Base-by-base conservation (phyloP, 1,140 invertebrate genomes). In the Scaptomyza graminum region DNA sequence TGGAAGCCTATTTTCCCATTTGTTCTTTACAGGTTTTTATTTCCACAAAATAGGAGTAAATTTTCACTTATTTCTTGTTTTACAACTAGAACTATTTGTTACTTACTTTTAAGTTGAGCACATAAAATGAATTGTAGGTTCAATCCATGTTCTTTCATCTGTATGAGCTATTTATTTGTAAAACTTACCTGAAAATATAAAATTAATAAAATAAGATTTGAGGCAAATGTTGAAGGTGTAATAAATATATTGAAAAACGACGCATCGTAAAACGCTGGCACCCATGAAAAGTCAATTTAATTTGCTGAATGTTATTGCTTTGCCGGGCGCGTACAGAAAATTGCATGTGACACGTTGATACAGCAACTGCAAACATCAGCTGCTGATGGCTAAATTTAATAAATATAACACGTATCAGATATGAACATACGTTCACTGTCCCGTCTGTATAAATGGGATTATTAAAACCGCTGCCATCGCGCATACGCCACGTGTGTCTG, bases 221-320 rank as follows among this genome's bases (percentile, higher is more conserved):
- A 18, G 3, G 3, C 18, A 18, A 18, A 18, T 18, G 18, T 18
- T 18, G 18, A 18, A 18, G 1, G 18, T 18, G 18, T 18, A 18
- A 3, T 1, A 1, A 18, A 3, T 37, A 41, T 37, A 12, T 31
- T 31, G 28, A 7, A 12, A 22, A 51, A 25, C 37, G 28, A 28
- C n/a, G 46, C 37, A 16, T 16, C n/a, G 37, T 8, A 7, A 39
- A 37, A 67, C 7, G 15, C 18, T n/a, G 9, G 9, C 41, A 63
- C 44, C 61, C 57, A 66, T 62, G 63, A 69, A 59, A 68, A 83
- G 65, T 87, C 69, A 80, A 87, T 85, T 85, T 85, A 80, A 85
- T 85, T 85, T 85, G 81, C 69, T 76, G 81, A 73, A 72, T 80
- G 81, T 57, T 51, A 85, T 81, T 76, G 68, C 73, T 68, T 79